Conservation (phyloP, 2,888 invertebrate genomes). For the Smittia sp. region DNA sequence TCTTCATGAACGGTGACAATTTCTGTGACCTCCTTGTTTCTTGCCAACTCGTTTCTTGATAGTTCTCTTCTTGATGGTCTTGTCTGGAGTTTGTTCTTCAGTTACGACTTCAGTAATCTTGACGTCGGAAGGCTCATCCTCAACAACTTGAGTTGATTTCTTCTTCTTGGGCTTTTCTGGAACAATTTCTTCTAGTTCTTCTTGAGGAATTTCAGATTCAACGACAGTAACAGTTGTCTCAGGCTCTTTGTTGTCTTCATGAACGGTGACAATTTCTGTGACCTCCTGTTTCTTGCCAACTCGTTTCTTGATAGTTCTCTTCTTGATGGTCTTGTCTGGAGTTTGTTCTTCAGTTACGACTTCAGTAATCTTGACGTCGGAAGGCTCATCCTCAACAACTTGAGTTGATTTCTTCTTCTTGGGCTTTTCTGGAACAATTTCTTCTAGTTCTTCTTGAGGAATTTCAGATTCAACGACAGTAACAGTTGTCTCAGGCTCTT, state of each 20-base stretch:
- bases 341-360: conserved; percentile 44
- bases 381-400: too few relatives aligned
- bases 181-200: not conserved
- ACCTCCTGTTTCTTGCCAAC: conserved; percentile 45
- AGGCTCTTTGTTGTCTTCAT: conserved; percentile 50
- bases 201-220: conserved; percentile 1
- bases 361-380: conserved; percentile 43
- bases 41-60: conserved; percentile 52
- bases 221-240: conserved; percentile 47
- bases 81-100: conserved; percentile 47
- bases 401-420: too few relatives aligned
- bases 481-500: too few relatives aligned
- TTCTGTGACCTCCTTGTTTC: conserved; percentile 53
- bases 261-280: conserved; percentile 48
- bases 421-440: too few relatives aligned
- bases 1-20: conserved; percentile 49
- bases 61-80: conserved; percentile 47
- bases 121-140: conserved; percentile 50
- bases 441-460: too few relatives aligned
- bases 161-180: not conserved
- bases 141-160: not conserved
- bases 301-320: conserved; percentile 46
- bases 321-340: conserved; percentile 36
- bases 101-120: conserved; percentile 45
- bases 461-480: too few relatives aligned